Evolutionary conservation across 2,797 vertebrate genomes (phyloP), one percentile per base, ranked within the genome.

Genomic region (Cottoperca gobio): DNA sequence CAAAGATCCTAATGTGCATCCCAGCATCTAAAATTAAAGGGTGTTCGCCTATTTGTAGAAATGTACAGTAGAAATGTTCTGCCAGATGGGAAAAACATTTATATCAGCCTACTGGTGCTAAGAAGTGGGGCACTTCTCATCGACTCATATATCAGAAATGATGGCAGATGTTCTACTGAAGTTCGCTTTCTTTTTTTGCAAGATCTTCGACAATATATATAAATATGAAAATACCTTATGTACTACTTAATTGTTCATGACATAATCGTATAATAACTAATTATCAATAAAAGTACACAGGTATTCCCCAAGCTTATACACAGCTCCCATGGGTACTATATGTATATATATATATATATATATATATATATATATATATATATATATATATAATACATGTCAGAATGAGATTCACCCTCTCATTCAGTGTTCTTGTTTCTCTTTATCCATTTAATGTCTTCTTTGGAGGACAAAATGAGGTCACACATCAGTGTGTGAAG

Each of bases 381-480:
- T n/a, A n/a, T n/a, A n/a, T n/a, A n/a, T n/a, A n/a, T n/a, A n/a
- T n/a, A n/a, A n/a, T n/a, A n/a, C 77, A 78, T 67, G 76, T 85
- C 73, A 61, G 50, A 49, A 33, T 50, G 35, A 84, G 73, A 70
- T 62, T 60, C 65, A 80, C 54, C 53, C 65, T 70, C 62, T 78
- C 57, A 65, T 28, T 80, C 71, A 72, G 53, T 50, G n/a, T 66
- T 73, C 76, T 62, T 45, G 48, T 64, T 68, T 79, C n/a, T 66
- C 21, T 73, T 40, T 66, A 42, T 79, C 70, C 39, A n/a, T 54
- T 65, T 57, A 35, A 60, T 19, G 53, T 78, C 45, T 48, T 42
- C 73, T 74, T 46, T 74, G 42, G 40, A 87, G 83, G 87, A 83
- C 62, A 73, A 86, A 86, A 37, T 42, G 63, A 87, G 84, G 87